These are phyloP conservation scores for Hirtodrosophila duncani DNA, from an alignment of 2,888 invertebrate species.

Conservation along the genomic window DNA sequence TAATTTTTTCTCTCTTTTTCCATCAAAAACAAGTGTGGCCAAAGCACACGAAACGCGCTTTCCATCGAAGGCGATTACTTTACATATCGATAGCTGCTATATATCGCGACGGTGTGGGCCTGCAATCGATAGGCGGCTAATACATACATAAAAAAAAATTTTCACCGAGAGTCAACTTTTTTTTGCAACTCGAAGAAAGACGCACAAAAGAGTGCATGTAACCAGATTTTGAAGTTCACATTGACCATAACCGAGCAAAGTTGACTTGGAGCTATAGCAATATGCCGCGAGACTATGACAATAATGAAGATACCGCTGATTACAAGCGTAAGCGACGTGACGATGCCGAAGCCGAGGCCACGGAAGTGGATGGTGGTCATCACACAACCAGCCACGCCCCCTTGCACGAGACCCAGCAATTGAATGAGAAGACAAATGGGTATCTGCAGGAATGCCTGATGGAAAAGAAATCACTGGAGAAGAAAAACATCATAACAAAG, in stretches of 20 bases:
- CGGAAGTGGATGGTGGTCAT: constrained; percentile 58
- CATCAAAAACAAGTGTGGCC: constrained; percentile 49
- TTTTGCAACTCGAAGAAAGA: too few relatives aligned
- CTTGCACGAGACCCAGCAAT: constrained; percentile 76
- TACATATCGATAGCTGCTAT: too few relatives aligned
- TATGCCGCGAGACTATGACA: constrained; percentile 77
- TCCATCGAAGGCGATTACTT: constrained; percentile 19
- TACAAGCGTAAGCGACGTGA: constrained; percentile 76
- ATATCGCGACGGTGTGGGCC: too few relatives aligned
- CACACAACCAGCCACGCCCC: constrained; percentile 61
- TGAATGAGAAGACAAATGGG: constrained; percentile 86
- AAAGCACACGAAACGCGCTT: constrained; percentile 42
- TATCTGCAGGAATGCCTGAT: constrained; percentile 86
- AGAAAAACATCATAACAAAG: constrained; percentile 84
- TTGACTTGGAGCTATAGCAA: constrained; percentile 24
- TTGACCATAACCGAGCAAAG: too few relatives aligned
- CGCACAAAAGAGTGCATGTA: too few relatives aligned
- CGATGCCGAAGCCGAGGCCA: constrained; percentile 58
- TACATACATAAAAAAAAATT: too few relatives aligned
- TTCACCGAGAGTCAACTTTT: too few relatives aligned
- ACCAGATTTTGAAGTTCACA: too few relatives aligned
- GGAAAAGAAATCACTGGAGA: constrained; percentile 84
- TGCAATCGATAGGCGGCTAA: too few relatives aligned
- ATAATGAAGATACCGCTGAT: constrained; percentile 75
- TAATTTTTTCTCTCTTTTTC: constrained; percentile 69